A percentile compares a stretch with the other conserved stretches of the same genome.
Evolutionary conservation across 2,888 invertebrate species (phyloP).

Genomic region (Zaprionus obscuricornis): DNA sequence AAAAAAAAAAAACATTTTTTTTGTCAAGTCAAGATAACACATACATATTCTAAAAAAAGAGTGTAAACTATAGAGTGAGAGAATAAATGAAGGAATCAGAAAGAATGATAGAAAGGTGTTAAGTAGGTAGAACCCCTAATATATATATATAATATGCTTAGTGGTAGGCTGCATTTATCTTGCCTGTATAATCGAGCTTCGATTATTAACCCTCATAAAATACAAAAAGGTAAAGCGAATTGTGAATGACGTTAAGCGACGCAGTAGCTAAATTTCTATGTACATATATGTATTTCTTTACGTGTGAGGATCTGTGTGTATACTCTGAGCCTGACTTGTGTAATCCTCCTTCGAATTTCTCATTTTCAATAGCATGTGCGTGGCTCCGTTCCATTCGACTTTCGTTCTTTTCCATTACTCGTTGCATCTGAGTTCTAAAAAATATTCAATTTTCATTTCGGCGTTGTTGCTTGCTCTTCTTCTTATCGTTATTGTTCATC

Average conservation of each 20-base stretch:
- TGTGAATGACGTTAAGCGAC: conserved; percentile 6
- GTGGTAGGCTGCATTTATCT: conserved; percentile 49
- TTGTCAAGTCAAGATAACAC: conserved; percentile 66
- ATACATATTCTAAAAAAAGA: conserved; percentile 1
- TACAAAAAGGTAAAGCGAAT: neutral
- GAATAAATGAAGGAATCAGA: neutral
- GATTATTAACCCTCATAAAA: conserved; percentile 74
- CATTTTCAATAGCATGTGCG: conserved; percentile 60
- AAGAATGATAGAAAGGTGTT: conserved; percentile 10
- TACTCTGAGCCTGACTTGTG: conserved; percentile 44
- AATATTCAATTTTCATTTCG: conserved; percentile 75
- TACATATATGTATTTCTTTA: conserved; percentile 1
- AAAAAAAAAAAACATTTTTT: conserved; percentile 32
- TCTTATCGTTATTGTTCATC: conserved; percentile 46
- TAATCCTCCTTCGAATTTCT: conserved; percentile 41
- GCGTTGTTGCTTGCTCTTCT: conserved; percentile 45
- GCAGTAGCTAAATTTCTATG: conserved; percentile 15
- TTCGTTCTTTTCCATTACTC: neutral
- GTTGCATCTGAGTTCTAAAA: conserved; percentile 50
- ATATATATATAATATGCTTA: too few species aligned
- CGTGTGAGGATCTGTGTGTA: conserved; percentile 2
- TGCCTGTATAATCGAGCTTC: conserved; percentile 68
- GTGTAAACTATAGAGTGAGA: neutral
- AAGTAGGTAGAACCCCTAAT: conserved; percentile 37
- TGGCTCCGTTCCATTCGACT: neutral